These are phyloP conservation scores for Upupa epops DNA, from an alignment of 2,113 vertebrate species.

Conservation along the genomic window DNA sequence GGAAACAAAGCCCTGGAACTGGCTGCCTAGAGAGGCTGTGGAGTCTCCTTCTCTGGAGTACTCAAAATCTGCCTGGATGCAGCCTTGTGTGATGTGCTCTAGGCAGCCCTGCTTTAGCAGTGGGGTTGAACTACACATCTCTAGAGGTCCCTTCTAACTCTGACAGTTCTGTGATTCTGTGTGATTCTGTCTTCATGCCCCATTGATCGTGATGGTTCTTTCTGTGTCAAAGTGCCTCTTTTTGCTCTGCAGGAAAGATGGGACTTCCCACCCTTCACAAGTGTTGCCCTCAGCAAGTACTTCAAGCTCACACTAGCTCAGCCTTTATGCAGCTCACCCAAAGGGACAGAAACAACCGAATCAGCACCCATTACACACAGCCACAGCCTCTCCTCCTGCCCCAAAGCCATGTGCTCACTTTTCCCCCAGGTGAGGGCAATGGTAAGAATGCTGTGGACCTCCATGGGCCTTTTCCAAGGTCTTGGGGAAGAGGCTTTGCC, in stretches of 20 bases:
- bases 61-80: too few species aligned
- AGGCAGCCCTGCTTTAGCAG: too few species aligned
- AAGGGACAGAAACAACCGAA: not conserved
- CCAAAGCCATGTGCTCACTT: fast-evolving
- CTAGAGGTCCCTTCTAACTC: too few species aligned
- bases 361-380: fast-evolving
- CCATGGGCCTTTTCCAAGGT: fast-evolving
- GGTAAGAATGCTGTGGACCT: not conserved
- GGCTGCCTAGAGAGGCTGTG: too few species aligned
- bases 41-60: too few species aligned
- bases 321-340: fast-evolving
- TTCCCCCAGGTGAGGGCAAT: not conserved
- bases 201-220: not conserved
- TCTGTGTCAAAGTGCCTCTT: not conserved
- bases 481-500: not conserved
- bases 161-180: too few species aligned
- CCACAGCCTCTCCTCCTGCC: not conserved
- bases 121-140: too few species aligned
- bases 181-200: fast-evolving
- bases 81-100: too few species aligned
- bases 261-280: not conserved
- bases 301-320: fast-evolving
- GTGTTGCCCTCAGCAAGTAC: not conserved
- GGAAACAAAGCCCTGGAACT: too few species aligned
- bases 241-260: not conserved